Base-by-base conservation (phyloP, 2,888 invertebrate genomes). In the Epistrophe eligans region DNA sequence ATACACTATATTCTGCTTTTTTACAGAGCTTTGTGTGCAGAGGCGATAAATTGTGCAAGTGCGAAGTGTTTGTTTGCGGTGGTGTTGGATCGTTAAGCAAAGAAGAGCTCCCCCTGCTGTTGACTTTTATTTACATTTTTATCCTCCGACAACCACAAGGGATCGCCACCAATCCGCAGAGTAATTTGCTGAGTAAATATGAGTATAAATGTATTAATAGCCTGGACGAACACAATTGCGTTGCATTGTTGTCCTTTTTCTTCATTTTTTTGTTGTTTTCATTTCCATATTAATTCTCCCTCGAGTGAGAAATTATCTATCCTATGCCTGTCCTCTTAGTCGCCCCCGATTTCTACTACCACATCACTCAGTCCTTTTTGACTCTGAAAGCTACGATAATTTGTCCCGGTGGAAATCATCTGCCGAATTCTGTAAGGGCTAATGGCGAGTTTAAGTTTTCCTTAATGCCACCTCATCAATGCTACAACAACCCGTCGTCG, bases 141-240 rank as follows among this genome's bases (percentile, higher is more conserved):
- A 62, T 85, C 70, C 74, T 52, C 58, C 38, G 15, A 80, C 72
- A 60, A 79, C 70, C 80, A 77, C 73, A 73, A 81, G 77, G 85
- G 85, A 81, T 71, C 64, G 67, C 76, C 83, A 57, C 77, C 70
- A 35, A 50, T 77, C 70, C 52, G 45, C 71, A 55, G 72, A 72
- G 87, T 87, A 87, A 87, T 87, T 87, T 87, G 83, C 79, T 77
- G 72, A 79, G 79, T 79, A 83, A 87, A 87, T 87, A 87, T 83
- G 76, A 62, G 62, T 76, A 79, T 79, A 87, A 62, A 45, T 66
- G 38, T 67, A 67, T 87, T 83, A 87, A 87, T 87, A 79, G 74
- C 71, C 66, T 52, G 48, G 66, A 58, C 76, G 62, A 83, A 57
- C 66, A 76, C 15, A 57, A 66, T 48, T 67, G 40, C 58, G 19